Evolutionary conservation across 2,113 vertebrate species (phyloP), one percentile per base, ranked within the genome.

Genomic region (Menura novaehollandiae): DNA sequence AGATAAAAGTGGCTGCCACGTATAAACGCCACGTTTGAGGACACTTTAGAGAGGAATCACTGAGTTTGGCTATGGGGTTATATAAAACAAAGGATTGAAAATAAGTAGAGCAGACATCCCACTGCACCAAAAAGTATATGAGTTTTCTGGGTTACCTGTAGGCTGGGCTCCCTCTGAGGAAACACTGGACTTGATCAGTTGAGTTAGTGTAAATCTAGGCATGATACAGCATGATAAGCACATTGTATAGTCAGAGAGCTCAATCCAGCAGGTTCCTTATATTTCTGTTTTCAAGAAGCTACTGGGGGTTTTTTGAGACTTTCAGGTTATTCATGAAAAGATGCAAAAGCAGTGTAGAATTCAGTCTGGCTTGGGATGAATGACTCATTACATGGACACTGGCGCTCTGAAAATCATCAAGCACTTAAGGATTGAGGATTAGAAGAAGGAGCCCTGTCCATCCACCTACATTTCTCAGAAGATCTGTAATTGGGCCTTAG

Each of bases 251-350:
- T n/a, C 68, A 64, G 23, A 81, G 27, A 83, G 13, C 26, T 66
- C 52, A 26, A 2, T 53, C 22, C 60, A 78, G 19, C 58, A 80
- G 9, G 7, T 56, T 56, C 75, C 37, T 58, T 82, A 1, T 5
- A 32, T 56, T 87, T 78, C 60, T 52, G 28, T 17, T 78, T 67
- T 87, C 52, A 81, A 78, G 32, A 81, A 72, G n/a, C 20, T 84
- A 11, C 20, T 28, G 26, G 4, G 9, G 0, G 0, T 28, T 64
- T 35, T 49, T 28, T 71, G 9, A 66, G 43, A 53, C 22, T 66
- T 64, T 62, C 28, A 37, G 30, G 18, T 35, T 85, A 24, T 52
- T 88, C 15, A 51, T 43, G 2, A 55, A 71, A 89, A 66, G 11
- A 51, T 74, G 39, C 24, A 84, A 58, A 89, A 81, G 37, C 24